A percentile compares a stretch with the other conserved stretches of the same genome.
These are phyloP conservation scores for Dufourea novaeangliae DNA, from an alignment of 1,140 invertebrate genomes.

Conservation along the genomic window DNA sequence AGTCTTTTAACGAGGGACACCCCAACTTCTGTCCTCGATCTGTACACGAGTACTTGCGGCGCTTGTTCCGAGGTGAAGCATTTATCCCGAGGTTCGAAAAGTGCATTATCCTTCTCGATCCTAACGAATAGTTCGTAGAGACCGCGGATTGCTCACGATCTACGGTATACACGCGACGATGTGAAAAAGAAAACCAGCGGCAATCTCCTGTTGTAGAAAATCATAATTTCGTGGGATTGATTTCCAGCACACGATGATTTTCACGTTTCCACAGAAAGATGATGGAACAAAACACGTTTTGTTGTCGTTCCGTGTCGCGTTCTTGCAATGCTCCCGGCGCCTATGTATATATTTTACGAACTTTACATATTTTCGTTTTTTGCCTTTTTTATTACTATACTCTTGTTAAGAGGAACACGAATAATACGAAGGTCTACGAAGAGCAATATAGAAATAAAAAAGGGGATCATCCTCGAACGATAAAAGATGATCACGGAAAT, in stretches of 20 bases:
- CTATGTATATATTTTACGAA: slow-evolving; percentile 33
- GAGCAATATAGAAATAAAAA: slow-evolving; percentile 50
- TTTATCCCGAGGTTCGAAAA: slow-evolving; percentile 43
- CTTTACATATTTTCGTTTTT: slow-evolving; percentile 17
- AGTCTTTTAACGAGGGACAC: neutral
- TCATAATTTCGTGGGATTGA: too few relatives aligned
- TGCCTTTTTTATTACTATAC: slow-evolving; percentile 22
- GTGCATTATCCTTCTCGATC: slow-evolving; percentile 41
- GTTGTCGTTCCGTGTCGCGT: slow-evolving; percentile 14
- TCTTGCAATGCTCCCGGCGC: slow-evolving; percentile 1
- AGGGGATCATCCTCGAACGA: slow-evolving; percentile 25
- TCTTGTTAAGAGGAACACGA: slow-evolving; percentile 11
- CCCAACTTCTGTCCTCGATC: neutral
- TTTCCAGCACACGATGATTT: too few relatives aligned
- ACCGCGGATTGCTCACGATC: neutral
- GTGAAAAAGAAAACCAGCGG: too few relatives aligned
- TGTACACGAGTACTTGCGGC: slow-evolving; percentile 29
- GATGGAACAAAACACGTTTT: too few relatives aligned
- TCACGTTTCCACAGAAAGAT: slow-evolving; percentile 7
- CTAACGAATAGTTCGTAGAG: slow-evolving; percentile 6
- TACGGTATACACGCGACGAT: neutral
- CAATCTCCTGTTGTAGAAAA: too few relatives aligned
- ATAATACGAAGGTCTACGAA: slow-evolving; percentile 43
- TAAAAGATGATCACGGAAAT: slow-evolving; percentile 32
- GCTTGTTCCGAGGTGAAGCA: slow-evolving; percentile 36